phyloP scores from a whole-genome alignment of 2,888 invertebrate genomes.

The Leptinotarsa tumamoca region DNA sequence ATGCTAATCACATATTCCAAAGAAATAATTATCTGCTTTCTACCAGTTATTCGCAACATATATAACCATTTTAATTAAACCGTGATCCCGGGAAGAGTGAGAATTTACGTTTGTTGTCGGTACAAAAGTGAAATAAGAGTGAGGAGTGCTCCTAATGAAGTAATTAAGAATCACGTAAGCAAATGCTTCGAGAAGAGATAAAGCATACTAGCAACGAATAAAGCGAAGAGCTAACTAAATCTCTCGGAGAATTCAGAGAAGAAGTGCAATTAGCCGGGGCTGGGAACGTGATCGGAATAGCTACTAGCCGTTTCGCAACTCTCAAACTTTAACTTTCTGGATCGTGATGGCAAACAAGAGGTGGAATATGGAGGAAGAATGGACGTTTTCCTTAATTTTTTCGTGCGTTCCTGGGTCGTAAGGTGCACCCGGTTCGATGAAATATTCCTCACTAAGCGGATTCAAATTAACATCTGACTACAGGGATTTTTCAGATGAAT shows the following conservation, averaged over 20 bases:
- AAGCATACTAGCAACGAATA: constrained; percentile 58
- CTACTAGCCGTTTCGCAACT: constrained; percentile 50
- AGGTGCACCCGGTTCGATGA: constrained; percentile 27
- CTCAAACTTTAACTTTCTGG: constrained; percentile 41
- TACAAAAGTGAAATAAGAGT: constrained; percentile 43
- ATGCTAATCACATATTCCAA: no score
- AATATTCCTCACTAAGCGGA: constrained; percentile 22
- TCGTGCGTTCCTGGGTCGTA: constrained; percentile 27
- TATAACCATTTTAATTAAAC: constrained; percentile 28
- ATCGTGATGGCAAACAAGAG: constrained; percentile 57
- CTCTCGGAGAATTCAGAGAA: constrained; percentile 63
- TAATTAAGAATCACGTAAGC: constrained; percentile 63
- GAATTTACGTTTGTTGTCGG: constrained; percentile 34
- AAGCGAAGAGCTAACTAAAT: constrained; percentile 61
- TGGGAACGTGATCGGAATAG: constrained; percentile 63
- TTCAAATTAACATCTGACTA: constrained; percentile 20
- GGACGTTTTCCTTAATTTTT: constrained; percentile 38
- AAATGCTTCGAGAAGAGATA: constrained; percentile 58
- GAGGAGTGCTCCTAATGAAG: constrained; percentile 56
- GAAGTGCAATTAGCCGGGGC: constrained; percentile 65
- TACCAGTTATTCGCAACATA: neutral
- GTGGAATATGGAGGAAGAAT: constrained; percentile 33
- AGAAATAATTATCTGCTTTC: neutral
- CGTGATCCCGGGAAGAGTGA: constrained; percentile 4
- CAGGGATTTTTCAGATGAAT: no score